A percentile compares a stretch with the other conserved stretches of the same genome.
These are phyloP conservation scores for Herpailurus yagouaroundi DNA, from an alignment of 2,113 vertebrate species.

Conservation along the genomic window DNA sequence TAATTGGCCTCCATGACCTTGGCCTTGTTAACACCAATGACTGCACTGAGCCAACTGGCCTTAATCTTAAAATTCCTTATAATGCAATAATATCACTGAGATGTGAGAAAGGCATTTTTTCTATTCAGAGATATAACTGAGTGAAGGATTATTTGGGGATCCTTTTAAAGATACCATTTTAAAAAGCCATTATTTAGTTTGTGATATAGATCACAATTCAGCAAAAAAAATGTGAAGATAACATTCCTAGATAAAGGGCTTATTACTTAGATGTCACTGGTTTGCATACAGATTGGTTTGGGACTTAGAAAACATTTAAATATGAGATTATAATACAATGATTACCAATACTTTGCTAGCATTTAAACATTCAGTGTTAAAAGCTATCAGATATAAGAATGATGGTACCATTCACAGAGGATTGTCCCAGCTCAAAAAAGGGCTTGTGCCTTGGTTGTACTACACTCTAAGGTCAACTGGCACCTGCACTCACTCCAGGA, in stretches of 20 bases:
- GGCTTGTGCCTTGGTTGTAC: neutral
- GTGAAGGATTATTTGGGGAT: constrained; percentile 51
- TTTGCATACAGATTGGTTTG: constrained; percentile 57
- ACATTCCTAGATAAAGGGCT: constrained; percentile 44
- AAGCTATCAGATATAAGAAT: neutral
- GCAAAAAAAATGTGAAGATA: constrained; percentile 61
- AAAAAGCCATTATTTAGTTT: constrained; percentile 67
- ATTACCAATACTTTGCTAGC: neutral
- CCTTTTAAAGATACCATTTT: constrained; percentile 53
- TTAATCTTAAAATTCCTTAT: neutral
- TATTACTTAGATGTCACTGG: constrained; percentile 52
- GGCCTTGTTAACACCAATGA: constrained; percentile 34
- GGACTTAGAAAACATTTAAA: constrained; percentile 48
- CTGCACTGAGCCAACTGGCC: neutral
- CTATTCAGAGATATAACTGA: constrained; percentile 38
- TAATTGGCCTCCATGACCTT: neutral
- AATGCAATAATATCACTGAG: constrained; percentile 9
- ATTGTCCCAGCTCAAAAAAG: neutral
- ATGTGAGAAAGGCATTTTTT: constrained; percentile 52
- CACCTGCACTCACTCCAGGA: neutral
- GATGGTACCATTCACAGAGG: neutral
- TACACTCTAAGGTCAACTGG: neutral
- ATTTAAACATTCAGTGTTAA: neutral
- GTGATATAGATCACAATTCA: constrained; percentile 61
- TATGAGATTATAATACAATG: constrained; percentile 22